phyloP scores from a whole-genome alignment of 2,888 invertebrate genomes.

The Pecten maximus region DNA sequence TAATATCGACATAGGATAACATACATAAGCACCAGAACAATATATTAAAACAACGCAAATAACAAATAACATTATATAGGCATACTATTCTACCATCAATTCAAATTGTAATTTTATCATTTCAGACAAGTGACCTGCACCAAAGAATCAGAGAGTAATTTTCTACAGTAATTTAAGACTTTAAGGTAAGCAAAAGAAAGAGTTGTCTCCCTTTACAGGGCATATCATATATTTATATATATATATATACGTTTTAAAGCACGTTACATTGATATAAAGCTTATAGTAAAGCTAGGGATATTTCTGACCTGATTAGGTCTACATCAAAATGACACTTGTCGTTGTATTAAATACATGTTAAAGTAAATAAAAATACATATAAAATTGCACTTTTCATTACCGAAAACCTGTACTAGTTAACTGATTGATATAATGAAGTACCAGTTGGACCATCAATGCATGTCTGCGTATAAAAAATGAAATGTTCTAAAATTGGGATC shows the following conservation, averaged over 20 bases:
- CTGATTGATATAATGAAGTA: neutral
- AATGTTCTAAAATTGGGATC: neutral
- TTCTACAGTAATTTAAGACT: neutral
- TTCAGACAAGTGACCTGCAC: conserved; percentile 29
- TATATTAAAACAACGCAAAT: conserved; percentile 12
- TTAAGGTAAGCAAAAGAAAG: neutral
- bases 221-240: neutral
- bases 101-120: neutral
- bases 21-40: conserved; percentile 23
- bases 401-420: neutral
- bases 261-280: neutral
- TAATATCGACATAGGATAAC: conserved; percentile 12
- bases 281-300: neutral
- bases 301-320: conserved; percentile 25
- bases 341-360: neutral
- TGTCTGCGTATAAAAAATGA: conserved; percentile 2
- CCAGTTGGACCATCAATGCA: neutral
- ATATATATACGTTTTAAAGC: neutral
- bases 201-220: neutral
- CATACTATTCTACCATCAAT: neutral
- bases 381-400: conserved; percentile 24
- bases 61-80: conserved; percentile 6
- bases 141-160: neutral
- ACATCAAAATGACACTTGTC: conserved; percentile 14
- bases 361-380: neutral